Evolutionary conservation across 1,140 invertebrate species (phyloP), one percentile per base, ranked within the genome.

Genomic region (Acromyrmex charruanus): DNA sequence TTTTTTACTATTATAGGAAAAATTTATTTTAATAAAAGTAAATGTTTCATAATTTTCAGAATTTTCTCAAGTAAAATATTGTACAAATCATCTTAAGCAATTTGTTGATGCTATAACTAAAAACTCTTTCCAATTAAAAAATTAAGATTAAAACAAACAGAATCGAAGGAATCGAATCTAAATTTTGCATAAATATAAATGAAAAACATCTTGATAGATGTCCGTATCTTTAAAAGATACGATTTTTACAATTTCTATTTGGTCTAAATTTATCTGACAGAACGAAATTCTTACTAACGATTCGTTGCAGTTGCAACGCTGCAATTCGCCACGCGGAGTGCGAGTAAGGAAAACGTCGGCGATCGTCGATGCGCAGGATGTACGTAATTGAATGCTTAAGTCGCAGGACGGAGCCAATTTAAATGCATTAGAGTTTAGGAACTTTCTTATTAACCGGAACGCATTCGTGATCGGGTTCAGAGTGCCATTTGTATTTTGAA

Each of bases 401-500:
- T 53, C 44, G n/a, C 18, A 25, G 39, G 35, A 68, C 18, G 18
- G 63, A 82, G 35, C 28, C 87, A 82, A 90, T 91, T 91, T 91
- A 91, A 91, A 91, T 89, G 88, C 90, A 91, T 91, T 75, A 89
- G 77, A 80, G 69, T 85, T 89, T 91, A 66, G 77, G 61, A 89
- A 91, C 77, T 91, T 91, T 91, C 77, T 91, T 91, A 91, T 91
- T 91, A 88, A 89, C 90, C 49, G 44, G 66, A 72, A 80, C 39
- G 39, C 65, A 69, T 51, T 58, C 69, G 86, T 79, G 87, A 90
- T 91, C 84, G 74, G 71, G 63, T 91, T 89, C 84, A 31, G 51
- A 25, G 55, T 87, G 61, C 51, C 61, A 84, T 91, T 89, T 85
- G 84, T 89, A 89, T 89, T 88, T 69, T 91, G 90, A 91, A 91